A percentile compares a stretch with the other conserved stretches of the same genome.
phyloP scores from a whole-genome alignment of 2,797 vertebrate genomes.

The Micrastur ruficollis region DNA sequence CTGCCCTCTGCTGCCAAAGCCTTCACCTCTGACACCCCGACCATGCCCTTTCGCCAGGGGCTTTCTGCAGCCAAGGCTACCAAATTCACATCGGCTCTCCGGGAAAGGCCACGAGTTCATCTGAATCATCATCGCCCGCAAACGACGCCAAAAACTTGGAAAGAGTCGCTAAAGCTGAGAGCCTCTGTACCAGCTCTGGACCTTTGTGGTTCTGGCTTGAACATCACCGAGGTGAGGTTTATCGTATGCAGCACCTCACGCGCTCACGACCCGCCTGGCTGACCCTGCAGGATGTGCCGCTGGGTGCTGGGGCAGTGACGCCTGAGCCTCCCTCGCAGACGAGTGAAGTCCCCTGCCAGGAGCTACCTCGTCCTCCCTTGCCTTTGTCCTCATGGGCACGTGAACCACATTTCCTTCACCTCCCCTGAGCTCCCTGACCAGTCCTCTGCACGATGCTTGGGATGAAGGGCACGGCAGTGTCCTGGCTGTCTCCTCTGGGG shows the following conservation, averaged over 20 bases:
- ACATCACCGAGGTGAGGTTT: background rate
- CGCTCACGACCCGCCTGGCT: background rate
- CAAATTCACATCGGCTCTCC: background rate
- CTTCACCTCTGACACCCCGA: background rate
- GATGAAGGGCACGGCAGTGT: background rate
- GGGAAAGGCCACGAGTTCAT: background rate
- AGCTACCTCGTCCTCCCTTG: background rate
- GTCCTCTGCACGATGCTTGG: background rate
- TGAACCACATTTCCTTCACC: background rate
- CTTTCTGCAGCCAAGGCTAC: background rate
- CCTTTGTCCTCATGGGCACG: background rate
- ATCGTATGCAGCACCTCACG: rapidly evolving
- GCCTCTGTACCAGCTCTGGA: background rate
- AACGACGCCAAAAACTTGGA: background rate
- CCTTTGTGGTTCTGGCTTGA: background rate
- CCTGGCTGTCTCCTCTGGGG: background rate
- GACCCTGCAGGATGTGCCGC: background rate
- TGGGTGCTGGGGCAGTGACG: background rate
- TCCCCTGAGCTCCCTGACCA: background rate
- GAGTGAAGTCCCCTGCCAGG: background rate
- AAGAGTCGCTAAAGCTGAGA: background rate
- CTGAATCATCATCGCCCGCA: background rate
- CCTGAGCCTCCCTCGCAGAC: background rate
- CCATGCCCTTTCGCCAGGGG: background rate
- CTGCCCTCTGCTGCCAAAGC: background rate